Percentiles rank a stretch among this genome's conserved stretches.
Conservation (phyloP, 2,113 vertebrate genomes). For the Thunnus maccoyii region DNA sequence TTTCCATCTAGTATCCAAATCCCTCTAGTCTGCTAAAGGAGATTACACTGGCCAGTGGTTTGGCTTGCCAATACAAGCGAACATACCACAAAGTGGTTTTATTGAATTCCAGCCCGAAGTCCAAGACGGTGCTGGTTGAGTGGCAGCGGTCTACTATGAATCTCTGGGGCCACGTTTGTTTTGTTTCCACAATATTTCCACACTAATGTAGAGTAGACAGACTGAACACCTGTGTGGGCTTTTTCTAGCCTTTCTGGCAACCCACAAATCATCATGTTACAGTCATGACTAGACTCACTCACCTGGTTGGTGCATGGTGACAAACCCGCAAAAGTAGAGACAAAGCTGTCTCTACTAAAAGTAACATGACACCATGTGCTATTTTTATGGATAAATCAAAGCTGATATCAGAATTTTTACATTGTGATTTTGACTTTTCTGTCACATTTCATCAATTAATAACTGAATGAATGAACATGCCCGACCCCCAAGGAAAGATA, state of each 20-base stretch:
- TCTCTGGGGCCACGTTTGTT: constrained; percentile 13
- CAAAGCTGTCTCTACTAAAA: too few species aligned
- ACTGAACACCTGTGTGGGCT: constrained; percentile 25
- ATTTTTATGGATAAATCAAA: too few species aligned
- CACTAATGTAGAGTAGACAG: neutral
- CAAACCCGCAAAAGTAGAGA: neutral
- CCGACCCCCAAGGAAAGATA: neutral
- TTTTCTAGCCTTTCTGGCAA: neutral
- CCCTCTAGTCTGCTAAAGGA: constrained; percentile 20
- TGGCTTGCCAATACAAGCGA: constrained; percentile 49
- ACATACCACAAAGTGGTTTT: constrained; percentile 46
- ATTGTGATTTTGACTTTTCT: neutral
- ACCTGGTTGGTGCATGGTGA: neutral
- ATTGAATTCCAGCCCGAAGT: constrained; percentile 39
- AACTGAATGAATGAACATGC: neutral
- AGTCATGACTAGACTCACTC: neutral
- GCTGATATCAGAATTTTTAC: too few species aligned
- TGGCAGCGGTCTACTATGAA: neutral
- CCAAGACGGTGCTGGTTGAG: constrained; percentile 16
- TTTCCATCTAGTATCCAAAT: constrained; percentile 11
- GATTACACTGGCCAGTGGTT: constrained; percentile 41
- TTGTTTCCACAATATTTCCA: neutral
- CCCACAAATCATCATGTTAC: neutral
- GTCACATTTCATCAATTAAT: constrained; percentile 13
- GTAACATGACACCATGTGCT: too few species aligned